Evolutionary conservation across 2,113 vertebrate species (phyloP), one percentile per base, ranked within the genome.

Genomic region (Pithys albifrons): DNA sequence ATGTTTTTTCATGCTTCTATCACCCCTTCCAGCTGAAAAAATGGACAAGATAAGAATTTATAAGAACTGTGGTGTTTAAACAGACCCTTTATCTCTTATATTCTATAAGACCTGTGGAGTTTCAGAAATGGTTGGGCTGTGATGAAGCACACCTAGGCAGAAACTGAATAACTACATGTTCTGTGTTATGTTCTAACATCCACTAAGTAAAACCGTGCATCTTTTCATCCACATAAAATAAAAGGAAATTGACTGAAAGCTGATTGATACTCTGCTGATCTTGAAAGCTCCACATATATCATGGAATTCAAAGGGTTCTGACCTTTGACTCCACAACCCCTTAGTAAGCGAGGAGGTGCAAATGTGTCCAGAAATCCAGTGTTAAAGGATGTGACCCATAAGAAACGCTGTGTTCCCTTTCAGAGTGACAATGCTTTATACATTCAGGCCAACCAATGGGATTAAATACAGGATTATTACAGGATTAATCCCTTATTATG

Each of bases 121-220:
- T 91, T 95, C 90, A 94, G 93, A 95, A 96, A 69, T 37, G 35
- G n/a, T 43, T 92, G 95, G 83, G 57, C 61, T 81, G 79, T 83
- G 85, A 93, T 88, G 82, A 95, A 89, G 55, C 55, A 61, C 2
- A 4, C 61, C 73, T 86, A 86, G 61, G 49, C 52, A 93, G 88
- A 86, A 94, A 85, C 52, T 70, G 79, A 75, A 80, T 82, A 92
- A 81, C 57, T 72, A 95, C 81, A 94, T 71, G 41, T 72, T 95
- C 75, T 77, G 43, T 88, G 64, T 66, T 91, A 77, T 78, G 25
- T 80, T 89, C 61, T 88, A 61, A 45, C 12, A 80, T 37, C 48
- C 48, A 45, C n/a, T 52, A 46, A 65, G 57, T 57, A 70, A 77
- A 95, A 76, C 45, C 37, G 18, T 69, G 23, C 29, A 58, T 84